Base-by-base conservation (phyloP, 2,888 invertebrate genomes). In the Myathropa florea region DNA sequence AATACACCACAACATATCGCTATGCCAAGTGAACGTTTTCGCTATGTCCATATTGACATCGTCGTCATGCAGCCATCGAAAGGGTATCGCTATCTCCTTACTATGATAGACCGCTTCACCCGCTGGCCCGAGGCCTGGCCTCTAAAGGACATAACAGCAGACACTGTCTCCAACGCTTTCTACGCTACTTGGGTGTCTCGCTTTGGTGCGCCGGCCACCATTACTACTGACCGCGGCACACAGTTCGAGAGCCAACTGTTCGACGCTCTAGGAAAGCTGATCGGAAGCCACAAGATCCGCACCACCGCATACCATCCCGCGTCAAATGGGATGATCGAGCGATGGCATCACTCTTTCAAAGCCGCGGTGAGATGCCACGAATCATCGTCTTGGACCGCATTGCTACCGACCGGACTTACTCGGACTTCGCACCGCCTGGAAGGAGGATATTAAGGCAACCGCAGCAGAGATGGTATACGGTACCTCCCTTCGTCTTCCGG, bases 1-100 rank as follows among this genome's bases (percentile, higher is more conserved):
- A 61, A 64, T 24, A 4, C 12, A 26, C 75, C 60, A 12, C 18
- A 61, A 46, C 60, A 39, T 14, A 67, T 83, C 6, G 61, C n/a
- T 23, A 65, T 83, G 6, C 68, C 78, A 6, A 61, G 65, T 23
- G 61, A 77, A 24, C 83, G 88, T 14, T 88, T 93, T 88, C 77
- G 88, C 4, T 92, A 92, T 75, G 89, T 93, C 6, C 92, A 93
- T 88, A 89, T 93, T 9, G 92, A 93, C 88, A 88, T 93, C 10
- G 77, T 87, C 6, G 61, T 64, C 2, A 46, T 82, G 7, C 80
- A 59, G 12, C 21, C 61, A 24, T 71, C 64, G 6, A 89, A 89
- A 21, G 91, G 90, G 14, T 90, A 85, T 65, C 80, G 88, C 4
- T 92, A 92, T 77, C 89, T 89, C 24, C 89, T 93, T 0, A 88